phyloP scores from a whole-genome alignment of 2,113 vertebrate species.

The Rynchops niger region DNA sequence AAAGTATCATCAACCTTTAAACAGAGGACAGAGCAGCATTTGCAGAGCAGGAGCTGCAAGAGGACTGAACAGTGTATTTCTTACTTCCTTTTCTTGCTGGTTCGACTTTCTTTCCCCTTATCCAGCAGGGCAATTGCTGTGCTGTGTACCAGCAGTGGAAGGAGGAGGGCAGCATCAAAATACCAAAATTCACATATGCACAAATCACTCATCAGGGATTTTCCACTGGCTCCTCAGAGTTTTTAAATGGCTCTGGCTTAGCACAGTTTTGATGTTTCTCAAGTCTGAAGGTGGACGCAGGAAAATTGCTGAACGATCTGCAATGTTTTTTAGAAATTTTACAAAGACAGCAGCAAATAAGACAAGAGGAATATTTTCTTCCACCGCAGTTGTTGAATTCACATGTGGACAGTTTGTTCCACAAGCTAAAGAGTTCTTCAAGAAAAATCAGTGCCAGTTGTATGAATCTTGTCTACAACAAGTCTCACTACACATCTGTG shows the following conservation, averaged over 20 bases:
- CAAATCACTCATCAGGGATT: not conserved
- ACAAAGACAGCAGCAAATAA: not conserved
- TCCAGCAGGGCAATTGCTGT: not conserved
- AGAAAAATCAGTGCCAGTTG: not conserved
- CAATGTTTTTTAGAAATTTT: not conserved
- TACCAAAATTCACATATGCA: not conserved
- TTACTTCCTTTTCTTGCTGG: not conserved
- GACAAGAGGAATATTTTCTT: not conserved
- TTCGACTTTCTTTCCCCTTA: not conserved
- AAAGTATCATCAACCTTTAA: not conserved
- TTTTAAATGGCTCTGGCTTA: not conserved
- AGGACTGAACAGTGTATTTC: not conserved
- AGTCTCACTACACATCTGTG: not conserved
- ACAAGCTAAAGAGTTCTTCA: not conserved
- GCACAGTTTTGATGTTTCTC: not conserved
- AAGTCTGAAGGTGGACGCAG: not conserved
- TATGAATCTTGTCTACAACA: not conserved
- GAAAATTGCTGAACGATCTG: not conserved
- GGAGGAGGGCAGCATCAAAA: not conserved
- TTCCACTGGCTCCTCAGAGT: not conserved
- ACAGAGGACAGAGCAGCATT: not conserved
- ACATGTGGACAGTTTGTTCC: not conserved
- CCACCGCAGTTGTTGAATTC: not conserved
- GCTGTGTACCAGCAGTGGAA: not conserved
- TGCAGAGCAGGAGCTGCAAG: not conserved